These are phyloP conservation scores for Telenomus remus DNA, from an alignment of 1,140 invertebrate genomes.

Conservation along the genomic window DNA sequence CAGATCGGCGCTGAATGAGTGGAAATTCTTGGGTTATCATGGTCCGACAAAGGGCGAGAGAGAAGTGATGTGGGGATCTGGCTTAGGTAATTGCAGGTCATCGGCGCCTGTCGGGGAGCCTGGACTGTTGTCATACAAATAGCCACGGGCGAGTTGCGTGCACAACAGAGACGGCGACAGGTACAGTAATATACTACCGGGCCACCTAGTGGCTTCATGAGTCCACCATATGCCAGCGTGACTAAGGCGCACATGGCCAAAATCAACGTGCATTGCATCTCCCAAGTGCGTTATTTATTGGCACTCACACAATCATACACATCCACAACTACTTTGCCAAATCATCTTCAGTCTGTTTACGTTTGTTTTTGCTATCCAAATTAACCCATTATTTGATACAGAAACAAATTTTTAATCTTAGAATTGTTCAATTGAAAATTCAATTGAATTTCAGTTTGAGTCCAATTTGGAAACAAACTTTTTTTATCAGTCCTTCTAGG, in stretches of 20 bases:
- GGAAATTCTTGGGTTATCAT: slow-evolving; percentile 12
- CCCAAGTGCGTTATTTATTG: slow-evolving; percentile 25
- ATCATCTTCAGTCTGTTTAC: no score
- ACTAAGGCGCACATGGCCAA: slow-evolving; percentile 73
- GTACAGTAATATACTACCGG: slow-evolving; percentile 72
- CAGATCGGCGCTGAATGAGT: slow-evolving; percentile 23
- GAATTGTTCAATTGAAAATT: no score
- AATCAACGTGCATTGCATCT: slow-evolving; percentile 60
- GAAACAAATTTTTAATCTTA: no score
- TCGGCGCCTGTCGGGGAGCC: slow-evolving; percentile 47
- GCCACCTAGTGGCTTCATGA: slow-evolving; percentile 75
- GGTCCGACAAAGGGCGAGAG: slow-evolving; percentile 11
- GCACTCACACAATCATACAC: slow-evolving; percentile 2
- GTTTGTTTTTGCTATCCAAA: no score
- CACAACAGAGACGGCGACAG: slow-evolving; percentile 68
- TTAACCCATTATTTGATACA: no score
- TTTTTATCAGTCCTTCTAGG: no score
- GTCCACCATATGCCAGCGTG: slow-evolving; percentile 74
- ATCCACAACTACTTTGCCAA: no score
- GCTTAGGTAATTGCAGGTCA: slow-evolving; percentile 55
- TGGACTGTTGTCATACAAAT: slow-evolving; percentile 70
- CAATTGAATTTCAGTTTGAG: no score
- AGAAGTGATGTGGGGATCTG: slow-evolving; percentile 21
- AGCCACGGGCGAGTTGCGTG: slow-evolving; percentile 57
- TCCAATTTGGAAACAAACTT: no score